These are phyloP conservation scores for Solen grandis DNA, from an alignment of 1,140 invertebrate genomes.

Conservation along the genomic window DNA sequence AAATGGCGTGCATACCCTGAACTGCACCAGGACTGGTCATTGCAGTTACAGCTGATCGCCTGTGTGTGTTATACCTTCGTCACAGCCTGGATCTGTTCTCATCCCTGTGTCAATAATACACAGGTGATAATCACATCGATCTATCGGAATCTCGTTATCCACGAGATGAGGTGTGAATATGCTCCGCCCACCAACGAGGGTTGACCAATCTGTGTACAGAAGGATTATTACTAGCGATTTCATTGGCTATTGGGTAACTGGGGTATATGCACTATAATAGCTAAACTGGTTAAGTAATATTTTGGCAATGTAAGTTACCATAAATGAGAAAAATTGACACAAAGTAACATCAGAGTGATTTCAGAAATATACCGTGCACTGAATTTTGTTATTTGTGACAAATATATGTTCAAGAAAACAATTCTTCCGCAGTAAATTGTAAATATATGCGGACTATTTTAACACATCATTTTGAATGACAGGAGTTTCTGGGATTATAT, in stretches of 20 bases:
- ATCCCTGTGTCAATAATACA: constrained; percentile 10
- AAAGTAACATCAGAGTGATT: no score
- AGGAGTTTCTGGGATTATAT: constrained; percentile 26
- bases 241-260: background rate
- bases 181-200: background rate
- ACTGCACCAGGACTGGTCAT: background rate
- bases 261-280: background rate
- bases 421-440: background rate
- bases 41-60: background rate
- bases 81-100: constrained; percentile 20
- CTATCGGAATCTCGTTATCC: constrained; percentile 1
- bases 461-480: no score
- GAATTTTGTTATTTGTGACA: background rate
- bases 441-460: no score
- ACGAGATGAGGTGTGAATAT: background rate
- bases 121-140: constrained; percentile 34
- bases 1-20: background rate
- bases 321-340: no score
- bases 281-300: background rate
- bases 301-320: no score
- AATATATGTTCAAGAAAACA: background rate
- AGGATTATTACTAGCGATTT: background rate
- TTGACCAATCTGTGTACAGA: background rate
- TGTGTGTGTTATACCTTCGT: background rate
- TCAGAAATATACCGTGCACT: no score